Conservation (phyloP, 1,140 invertebrate species). For the Trichonephila clavipes region DNA sequence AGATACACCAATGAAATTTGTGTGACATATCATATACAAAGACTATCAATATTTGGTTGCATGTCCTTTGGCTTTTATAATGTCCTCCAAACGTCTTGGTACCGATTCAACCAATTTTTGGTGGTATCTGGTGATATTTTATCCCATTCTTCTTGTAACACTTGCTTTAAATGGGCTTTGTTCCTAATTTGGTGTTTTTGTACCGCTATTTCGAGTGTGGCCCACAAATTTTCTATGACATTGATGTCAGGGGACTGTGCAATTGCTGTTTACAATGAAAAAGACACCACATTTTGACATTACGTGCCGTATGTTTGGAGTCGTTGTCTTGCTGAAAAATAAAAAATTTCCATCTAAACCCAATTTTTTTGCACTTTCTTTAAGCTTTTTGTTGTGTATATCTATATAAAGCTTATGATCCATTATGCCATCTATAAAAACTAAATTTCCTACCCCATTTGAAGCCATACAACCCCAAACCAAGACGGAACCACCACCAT, state of each 20-base stretch:
- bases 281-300: no score
- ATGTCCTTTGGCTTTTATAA: conserved; percentile 57
- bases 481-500: no score
- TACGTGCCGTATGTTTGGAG: no score
- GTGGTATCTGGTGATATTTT: conserved; percentile 48
- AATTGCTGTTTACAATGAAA: no score
- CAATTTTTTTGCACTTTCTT: no score
- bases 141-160: conserved; percentile 46
- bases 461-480: conserved; percentile 34
- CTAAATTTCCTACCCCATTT: conserved; percentile 52
- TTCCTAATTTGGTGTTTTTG: conserved; percentile 51
- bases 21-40: no score
- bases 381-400: no score
- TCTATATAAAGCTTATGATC: conserved; percentile 46
- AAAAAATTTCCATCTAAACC: no score
- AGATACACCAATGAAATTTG: no score
- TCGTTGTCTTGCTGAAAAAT: no score
- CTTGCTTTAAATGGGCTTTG: conserved; percentile 42
- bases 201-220: conserved; percentile 30
- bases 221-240: conserved; percentile 63
- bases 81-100: conserved; percentile 49
- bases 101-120: conserved; percentile 63
- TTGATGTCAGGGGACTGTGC: conserved; percentile 35
- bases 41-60: no score
- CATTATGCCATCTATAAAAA: conserved; percentile 54